Evolutionary conservation across 2,113 vertebrate species (phyloP).

Genomic region (Cyprinodon variegatus): DNA sequence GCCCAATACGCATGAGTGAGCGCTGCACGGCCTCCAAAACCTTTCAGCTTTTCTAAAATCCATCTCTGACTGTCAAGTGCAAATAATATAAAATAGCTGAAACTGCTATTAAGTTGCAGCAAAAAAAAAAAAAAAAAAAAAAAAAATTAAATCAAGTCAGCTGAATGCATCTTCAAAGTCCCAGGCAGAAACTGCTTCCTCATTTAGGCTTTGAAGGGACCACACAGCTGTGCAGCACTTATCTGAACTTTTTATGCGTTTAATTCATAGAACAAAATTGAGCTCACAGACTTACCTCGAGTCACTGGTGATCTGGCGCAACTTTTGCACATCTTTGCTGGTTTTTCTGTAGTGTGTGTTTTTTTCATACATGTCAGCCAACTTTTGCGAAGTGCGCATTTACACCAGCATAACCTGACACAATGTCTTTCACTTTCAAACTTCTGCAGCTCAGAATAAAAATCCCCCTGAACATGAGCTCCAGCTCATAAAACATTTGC

Average conservation of each 20-base stretch:
- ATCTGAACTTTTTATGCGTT: conserved; percentile 1
- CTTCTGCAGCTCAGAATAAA: conserved; percentile 14
- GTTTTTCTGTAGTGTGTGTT: not conserved
- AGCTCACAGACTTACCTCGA: conserved; percentile 60
- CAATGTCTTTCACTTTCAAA: conserved; percentile 41
- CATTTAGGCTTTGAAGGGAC: conserved; percentile 37
- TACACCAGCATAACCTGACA: conserved; percentile 28
- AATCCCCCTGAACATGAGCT: conserved; percentile 6
- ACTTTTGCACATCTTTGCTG: conserved; percentile 31
- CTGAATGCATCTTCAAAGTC: conserved; percentile 8
- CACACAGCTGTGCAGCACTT: conserved; percentile 28
- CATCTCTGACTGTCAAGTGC: not conserved
- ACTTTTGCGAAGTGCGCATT: conserved; percentile 22
- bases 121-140: not conserved
- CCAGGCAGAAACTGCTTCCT: conserved; percentile 41
- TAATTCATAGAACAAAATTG: conserved; percentile 28
- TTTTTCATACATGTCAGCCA: conserved; percentile 21
- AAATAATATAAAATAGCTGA: conserved; percentile 13
- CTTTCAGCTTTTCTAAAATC: not conserved
- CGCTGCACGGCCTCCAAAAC: conserved; percentile 20
- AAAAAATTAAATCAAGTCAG: not conserved
- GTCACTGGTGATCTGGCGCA: conserved; percentile 27
- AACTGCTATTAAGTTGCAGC: conserved; percentile 4
- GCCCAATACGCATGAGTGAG: conserved; percentile 60
- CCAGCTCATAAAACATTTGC: not conserved